Evolutionary conservation across 2,113 vertebrate species (phyloP), one percentile per base, ranked within the genome.

Genomic region (Polypterus senegalus): DNA sequence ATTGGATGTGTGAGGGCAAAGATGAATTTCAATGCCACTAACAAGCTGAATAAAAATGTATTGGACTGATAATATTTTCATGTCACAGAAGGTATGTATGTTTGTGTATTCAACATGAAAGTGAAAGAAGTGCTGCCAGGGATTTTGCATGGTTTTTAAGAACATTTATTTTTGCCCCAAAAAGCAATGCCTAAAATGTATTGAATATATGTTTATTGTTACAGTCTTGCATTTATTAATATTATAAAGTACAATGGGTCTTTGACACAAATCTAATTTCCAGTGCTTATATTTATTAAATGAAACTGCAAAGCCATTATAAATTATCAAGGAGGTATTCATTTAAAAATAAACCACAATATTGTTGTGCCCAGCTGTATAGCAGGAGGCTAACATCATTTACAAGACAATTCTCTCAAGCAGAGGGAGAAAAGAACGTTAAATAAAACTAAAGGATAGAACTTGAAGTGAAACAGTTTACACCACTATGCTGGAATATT

Each of bases 121-220:
- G 27, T 27, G 27, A 27, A 27, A 27, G 27, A 27, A 27, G 27
- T 27, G 27, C 27, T 27, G 27, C 27, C 27, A 27, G 27, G 27
- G 27, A 27, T 27, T 27, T 27, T 27, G 27, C 27, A 27, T 27
- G 27, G 27, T 27, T 27, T 27, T 27, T 27, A 27, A 27, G 27
- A 27, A 27, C 27, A 27, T 27, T 27, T 27, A 27, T 27, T 27
- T 27, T 27, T 27, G 27, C 27, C 27, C 27, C 27, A 27, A 27
- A 27, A 27, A 27, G 27, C 27, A 27, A 27, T 27, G 27, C 27
- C 27, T 27, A 27, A 27, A 27, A 27, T 27, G 27, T 27, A 27
- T 27, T 92, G 94, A 86, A 91, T 92, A 97, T 97, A 97, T 94
- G 93, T 94, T 97, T 97, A 98, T 97, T 97, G 89, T 89, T 90